Evolutionary conservation across 2,797 vertebrate genomes (phyloP).

Genomic region (Sylvilagus floridanus): DNA sequence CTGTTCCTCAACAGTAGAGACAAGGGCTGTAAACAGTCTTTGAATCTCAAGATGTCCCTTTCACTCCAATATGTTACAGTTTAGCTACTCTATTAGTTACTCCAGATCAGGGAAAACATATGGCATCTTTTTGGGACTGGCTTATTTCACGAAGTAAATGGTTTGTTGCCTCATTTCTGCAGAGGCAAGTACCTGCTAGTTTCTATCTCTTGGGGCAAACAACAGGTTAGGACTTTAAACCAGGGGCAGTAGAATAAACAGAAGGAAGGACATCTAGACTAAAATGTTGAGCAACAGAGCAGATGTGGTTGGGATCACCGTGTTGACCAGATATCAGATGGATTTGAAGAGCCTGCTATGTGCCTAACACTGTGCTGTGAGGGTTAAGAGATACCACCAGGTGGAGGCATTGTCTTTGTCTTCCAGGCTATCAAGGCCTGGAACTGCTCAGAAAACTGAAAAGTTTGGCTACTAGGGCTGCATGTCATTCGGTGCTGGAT

Average conservation of each 20-base stretch:
- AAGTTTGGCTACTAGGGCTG: neutral
- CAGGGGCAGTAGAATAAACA: neutral
- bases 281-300: neutral
- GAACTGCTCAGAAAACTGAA: neutral
- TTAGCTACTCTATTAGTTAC: too few relatives aligned
- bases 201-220: neutral
- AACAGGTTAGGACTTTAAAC: slow-evolving; percentile 19
- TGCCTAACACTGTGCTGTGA: neutral
- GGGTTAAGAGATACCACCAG: neutral
- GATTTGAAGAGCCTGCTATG: neutral
- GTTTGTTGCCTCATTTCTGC: neutral
- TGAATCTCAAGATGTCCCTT: too few relatives aligned
- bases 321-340: neutral
- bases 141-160: too few relatives aligned
- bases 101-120: too few relatives aligned
- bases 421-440: neutral
- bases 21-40: too few relatives aligned
- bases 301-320: neutral
- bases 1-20: too few relatives aligned
- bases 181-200: neutral
- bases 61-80: too few relatives aligned
- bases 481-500: neutral
- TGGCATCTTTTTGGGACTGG: too few relatives aligned
- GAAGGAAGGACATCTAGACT: neutral
- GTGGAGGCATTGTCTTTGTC: neutral